Percentiles rank a stretch among this genome's conserved stretches.
Evolutionary conservation across 1,140 invertebrate genomes (phyloP).

Genomic region (Pseudomyrmex flavicornis): DNA sequence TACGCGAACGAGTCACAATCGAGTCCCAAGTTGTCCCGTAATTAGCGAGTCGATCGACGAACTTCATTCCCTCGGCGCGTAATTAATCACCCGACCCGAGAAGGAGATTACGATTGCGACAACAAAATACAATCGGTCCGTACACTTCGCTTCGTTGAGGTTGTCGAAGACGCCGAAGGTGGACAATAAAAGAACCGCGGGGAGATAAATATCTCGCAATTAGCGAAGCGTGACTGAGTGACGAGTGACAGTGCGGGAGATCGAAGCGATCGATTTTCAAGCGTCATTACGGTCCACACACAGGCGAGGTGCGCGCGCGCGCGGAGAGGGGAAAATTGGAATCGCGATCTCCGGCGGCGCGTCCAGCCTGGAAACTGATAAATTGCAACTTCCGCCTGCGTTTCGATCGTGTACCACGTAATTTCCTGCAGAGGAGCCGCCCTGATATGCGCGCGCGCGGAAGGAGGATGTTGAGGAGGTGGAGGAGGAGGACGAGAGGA

Average conservation of each 20-base stretch:
- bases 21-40: conserved; percentile 25
- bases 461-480: conserved; percentile 44
- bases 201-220: conserved; percentile 59
- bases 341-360: conserved; percentile 64
- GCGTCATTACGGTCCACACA: conserved; percentile 54
- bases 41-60: conserved; percentile 41
- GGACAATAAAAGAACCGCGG: conserved; percentile 14
- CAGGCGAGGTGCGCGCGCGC: conserved; percentile 26
- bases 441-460: conserved; percentile 72
- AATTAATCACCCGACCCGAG: conserved; percentile 54
- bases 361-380: conserved; percentile 81
- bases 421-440: conserved; percentile 80
- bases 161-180: conserved; percentile 26
- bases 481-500: conserved; percentile 53
- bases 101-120: conserved; percentile 52
- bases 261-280: conserved; percentile 68
- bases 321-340: conserved; percentile 59
- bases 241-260: conserved; percentile 50
- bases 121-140: background rate
- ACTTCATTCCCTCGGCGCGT: conserved; percentile 23
- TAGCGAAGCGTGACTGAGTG: conserved; percentile 52
- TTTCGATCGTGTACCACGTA: conserved; percentile 80
- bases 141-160: background rate
- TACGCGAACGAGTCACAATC: conserved; percentile 27
- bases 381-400: conserved; percentile 82